Base-by-base conservation (phyloP, 2,888 invertebrate species). In the Taenaris catops region DNA sequence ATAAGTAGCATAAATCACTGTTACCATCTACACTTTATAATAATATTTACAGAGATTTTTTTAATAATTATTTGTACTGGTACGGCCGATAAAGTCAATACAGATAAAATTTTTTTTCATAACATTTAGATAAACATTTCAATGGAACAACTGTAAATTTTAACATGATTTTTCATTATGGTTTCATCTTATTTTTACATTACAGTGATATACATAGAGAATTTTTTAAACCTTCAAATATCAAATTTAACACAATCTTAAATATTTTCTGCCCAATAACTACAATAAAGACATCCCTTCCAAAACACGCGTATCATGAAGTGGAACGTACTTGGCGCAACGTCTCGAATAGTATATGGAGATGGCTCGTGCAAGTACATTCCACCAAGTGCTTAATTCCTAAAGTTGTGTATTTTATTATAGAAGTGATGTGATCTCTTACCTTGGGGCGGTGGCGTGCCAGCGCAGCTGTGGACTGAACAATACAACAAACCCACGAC, bases 1-100 rank as follows among this genome's bases (percentile, higher is more conserved):
- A 78, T 71, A 78, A 75, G 74, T 81, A 78, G 76, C 67, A 63
- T 67, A 62, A 67, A 68, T 74, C 75, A 78, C 69, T 75, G 76
- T 73, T 63, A 69, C 62, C 63, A 71, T 66, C 67, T 66, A 61
- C 55, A 57, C 63, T 69, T 57, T 35, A 35, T 36, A 39, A 31
- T 43, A 33, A 63, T 81, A 81, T 83, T 70, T 83, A 84, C 80
- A 83, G 69, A 53, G 58, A 63, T 69, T 63, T 58, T 63, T 60
- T 41, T 38, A 45, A 38, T 50, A 25, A 21, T 58, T 55, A 57
- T 79, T 83, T 81, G 81, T 81, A 84, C 83, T 81, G 81, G 72
- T 78, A 74, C 75, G 75, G 72, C 76, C 80, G 63, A 84, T 74
- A 71, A 64, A 70, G 49, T 64, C 62, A 68, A 55, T 53, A 53